A percentile compares a stretch with the other conserved stretches of the same genome.
phyloP scores from a whole-genome alignment of 1,140 invertebrate genomes.

The Cherax destructor region DNA sequence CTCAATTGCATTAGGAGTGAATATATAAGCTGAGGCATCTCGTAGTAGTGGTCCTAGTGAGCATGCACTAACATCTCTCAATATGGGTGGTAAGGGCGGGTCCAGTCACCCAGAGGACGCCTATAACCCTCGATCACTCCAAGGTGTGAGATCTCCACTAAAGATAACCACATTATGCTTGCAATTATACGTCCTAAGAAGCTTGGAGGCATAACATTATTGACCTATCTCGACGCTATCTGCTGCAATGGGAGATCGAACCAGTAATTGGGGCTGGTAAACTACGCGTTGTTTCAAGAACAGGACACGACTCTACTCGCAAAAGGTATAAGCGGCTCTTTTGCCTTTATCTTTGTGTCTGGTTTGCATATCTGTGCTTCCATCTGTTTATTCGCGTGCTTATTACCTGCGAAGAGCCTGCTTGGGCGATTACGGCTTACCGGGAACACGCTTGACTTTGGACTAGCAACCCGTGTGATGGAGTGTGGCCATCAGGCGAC shows the following conservation, averaged over 20 bases:
- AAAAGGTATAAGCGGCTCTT: background rate
- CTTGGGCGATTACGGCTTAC: background rate
- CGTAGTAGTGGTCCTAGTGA: too few relatives aligned
- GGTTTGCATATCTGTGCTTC: background rate
- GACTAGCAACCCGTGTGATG: too few relatives aligned
- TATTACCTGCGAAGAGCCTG: background rate
- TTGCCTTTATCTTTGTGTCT: background rate
- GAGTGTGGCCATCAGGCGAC: too few relatives aligned
- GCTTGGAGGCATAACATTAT: background rate
- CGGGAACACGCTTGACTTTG: too few relatives aligned
- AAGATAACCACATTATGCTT: background rate
- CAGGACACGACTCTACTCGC: background rate
- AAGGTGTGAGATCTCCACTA: background rate
- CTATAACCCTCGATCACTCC: background rate
- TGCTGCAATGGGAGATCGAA: background rate
- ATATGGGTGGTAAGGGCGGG: background rate
- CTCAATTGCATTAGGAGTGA: background rate
- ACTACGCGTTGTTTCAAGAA: background rate
- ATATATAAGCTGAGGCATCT: background rate
- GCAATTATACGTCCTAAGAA: background rate
- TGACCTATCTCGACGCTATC: background rate
- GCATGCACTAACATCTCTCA: too few relatives aligned
- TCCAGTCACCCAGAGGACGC: background rate
- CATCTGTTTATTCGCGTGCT: background rate
- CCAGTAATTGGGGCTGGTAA: background rate